phyloP scores from a whole-genome alignment of 2,888 invertebrate species.

The Harpagoxenus sublaevis region DNA sequence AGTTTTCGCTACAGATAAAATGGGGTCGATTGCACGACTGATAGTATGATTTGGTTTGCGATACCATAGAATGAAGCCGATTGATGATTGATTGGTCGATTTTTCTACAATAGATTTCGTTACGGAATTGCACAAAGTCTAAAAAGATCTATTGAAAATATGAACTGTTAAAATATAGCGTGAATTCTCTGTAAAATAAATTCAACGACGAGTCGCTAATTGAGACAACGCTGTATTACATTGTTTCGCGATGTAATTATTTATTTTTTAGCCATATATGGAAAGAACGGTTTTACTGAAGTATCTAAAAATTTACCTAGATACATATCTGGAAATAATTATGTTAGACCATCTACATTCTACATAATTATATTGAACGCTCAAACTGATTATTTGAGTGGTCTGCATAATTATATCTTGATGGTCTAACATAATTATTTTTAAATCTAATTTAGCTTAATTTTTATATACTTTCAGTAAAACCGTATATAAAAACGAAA shows the following conservation, averaged over 20 bases:
- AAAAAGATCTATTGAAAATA: background rate
- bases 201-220: background rate
- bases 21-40: conserved; percentile 34
- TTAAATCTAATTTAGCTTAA: background rate
- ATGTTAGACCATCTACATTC: background rate
- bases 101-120: conserved; percentile 37
- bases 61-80: conserved; percentile 31
- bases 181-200: background rate
- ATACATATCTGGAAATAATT: background rate
- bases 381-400: background rate
- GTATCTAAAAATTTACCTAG: background rate
- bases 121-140: conserved; percentile 6
- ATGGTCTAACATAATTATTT: background rate
- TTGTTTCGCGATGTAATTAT: background rate
- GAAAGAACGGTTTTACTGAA: background rate
- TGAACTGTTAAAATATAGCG: background rate
- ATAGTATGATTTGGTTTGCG: conserved; percentile 48
- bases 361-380: background rate
- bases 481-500: background rate
- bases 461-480: background rate
- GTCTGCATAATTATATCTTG: background rate
- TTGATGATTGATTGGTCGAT: conserved; percentile 45
- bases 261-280: background rate
- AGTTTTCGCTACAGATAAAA: conserved; percentile 39
- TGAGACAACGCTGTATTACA: background rate